Base-by-base conservation (phyloP, 2,797 vertebrate species). In the Lophura swinhoii region DNA sequence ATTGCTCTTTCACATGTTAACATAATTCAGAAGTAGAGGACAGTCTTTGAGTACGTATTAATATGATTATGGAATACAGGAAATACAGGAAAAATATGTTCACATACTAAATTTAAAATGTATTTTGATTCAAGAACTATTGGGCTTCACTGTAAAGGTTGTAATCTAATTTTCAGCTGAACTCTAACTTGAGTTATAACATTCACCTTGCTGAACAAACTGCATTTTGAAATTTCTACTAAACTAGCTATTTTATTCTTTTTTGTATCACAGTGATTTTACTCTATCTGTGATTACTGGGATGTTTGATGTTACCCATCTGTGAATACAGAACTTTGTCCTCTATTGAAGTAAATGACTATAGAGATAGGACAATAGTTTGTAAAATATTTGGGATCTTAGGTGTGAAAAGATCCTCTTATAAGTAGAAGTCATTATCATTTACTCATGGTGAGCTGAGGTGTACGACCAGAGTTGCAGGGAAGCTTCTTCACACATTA, bases 361-460 rank as follows among this genome's bases (percentile, higher is more conserved):
- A 12, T 5, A 72, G 73, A 69, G 81, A 63, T 18, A 31, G 24
- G 67, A 79, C n/a, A 76, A 70, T 20, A 44, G 26, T 73, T 88
- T 68, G 35, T 41, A 84, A 73, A 73, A 59, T 13, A 18, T 60
- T 71, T 67, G 60, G 46, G 21, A 41, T 60, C 23, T 48, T 49
- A 56, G 22, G 51, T 28, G 35, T 73, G 88, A 91, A 90, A 84
- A 72, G 28, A 71, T 79, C 59, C 10, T 76, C 23, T 71, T 87
- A 58, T 56, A 81, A 69, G 44, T 46, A 14, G 12, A 92, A 81
- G n/a, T 67, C 21, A 69, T 78, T 88, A 56, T 70, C 91, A 90
- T 87, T 94, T 94, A 73, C 37, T 73, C 35, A 35, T 39, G 23
- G 77, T 41, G 68, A 92, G 55, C 53, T 71, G 67, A 88, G 20